Conservation (phyloP, 30 jellyfish, hydroid and myxozoan genomes). For the Morbakka virulenta region DNA sequence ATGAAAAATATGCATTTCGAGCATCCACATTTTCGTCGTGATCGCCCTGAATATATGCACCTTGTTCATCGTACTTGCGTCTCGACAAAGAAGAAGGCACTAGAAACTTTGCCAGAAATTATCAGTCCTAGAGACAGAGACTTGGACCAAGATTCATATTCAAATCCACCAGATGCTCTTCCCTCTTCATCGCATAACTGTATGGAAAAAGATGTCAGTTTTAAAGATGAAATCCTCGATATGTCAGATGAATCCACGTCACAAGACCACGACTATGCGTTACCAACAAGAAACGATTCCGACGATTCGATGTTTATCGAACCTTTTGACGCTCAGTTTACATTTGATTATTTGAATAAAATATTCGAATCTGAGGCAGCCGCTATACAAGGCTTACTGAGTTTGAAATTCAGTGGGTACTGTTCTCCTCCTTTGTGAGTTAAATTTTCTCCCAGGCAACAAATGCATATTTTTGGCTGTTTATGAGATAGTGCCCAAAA, state of each 20-base stretch:
- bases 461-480: no score
- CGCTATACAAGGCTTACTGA: slow-evolving; percentile 77
- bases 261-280: slow-evolving; percentile 90
- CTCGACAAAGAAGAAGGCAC: slow-evolving; percentile 48
- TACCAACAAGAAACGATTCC: slow-evolving; percentile 32
- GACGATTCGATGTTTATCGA: not conserved
- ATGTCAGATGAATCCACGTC: slow-evolving; percentile 9
- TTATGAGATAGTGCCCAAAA: no score
- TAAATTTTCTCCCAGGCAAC: no score
- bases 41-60: slow-evolving; percentile 92
- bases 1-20: slow-evolving; percentile 94
- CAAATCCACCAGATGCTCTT: no score
- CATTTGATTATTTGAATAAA: slow-evolving; percentile 58
- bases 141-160: slow-evolving; percentile 7
- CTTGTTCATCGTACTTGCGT: slow-evolving; percentile 93
- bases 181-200: slow-evolving; percentile 39
- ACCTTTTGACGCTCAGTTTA: slow-evolving; percentile 52
- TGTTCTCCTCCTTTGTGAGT: no score
- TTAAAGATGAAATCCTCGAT: not conserved
- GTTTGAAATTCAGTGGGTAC: slow-evolving; percentile 18
- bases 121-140: slow-evolving; percentile 50
- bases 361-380: slow-evolving; percentile 64
- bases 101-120: slow-evolving; percentile 21
- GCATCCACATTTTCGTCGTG: slow-evolving; percentile 94
- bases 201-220: slow-evolving; percentile 30